Evolutionary conservation across 2,113 vertebrate genomes (phyloP).

Genomic region (Crotalus helleri): DNA sequence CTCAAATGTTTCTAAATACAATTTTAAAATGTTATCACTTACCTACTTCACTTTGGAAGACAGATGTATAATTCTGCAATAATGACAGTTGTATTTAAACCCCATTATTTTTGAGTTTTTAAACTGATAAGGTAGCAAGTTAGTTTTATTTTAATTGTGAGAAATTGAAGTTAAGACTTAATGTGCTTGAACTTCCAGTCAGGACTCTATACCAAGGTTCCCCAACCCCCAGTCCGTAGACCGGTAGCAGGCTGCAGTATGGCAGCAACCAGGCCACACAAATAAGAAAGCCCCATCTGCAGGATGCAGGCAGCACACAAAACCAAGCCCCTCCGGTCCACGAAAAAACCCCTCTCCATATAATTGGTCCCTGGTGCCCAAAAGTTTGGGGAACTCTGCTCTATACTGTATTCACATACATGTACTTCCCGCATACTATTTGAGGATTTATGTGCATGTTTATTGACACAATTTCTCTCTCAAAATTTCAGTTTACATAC

Average conservation of each 20-base stretch:
- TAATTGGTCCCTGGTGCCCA: too few relatives aligned
- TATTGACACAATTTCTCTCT: neutral
- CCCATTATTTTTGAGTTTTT: neutral
- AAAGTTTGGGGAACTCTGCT: too few relatives aligned
- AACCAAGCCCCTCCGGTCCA: too few relatives aligned
- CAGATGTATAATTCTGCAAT: neutral
- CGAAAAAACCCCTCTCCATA: too few relatives aligned
- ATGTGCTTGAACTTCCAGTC: neutral
- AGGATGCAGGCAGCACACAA: too few relatives aligned
- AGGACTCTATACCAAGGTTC: neutral
- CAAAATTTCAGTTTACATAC: neutral
- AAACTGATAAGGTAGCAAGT: neutral
- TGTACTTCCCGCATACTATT: too few relatives aligned
- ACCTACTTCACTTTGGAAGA: neutral
- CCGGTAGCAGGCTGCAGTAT: too few relatives aligned
- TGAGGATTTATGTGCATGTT: neutral
- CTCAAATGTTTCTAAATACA: neutral
- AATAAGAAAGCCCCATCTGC: too few relatives aligned
- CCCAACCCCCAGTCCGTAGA: too few relatives aligned
- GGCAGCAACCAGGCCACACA: too few relatives aligned
- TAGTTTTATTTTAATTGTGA: neutral
- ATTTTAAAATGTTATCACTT: neutral
- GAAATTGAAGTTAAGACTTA: neutral
- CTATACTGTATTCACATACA: neutral
- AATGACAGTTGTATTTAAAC: neutral